Conservation (phyloP, 2,888 invertebrate genomes). For the Drosophila prostipennis region DNA sequence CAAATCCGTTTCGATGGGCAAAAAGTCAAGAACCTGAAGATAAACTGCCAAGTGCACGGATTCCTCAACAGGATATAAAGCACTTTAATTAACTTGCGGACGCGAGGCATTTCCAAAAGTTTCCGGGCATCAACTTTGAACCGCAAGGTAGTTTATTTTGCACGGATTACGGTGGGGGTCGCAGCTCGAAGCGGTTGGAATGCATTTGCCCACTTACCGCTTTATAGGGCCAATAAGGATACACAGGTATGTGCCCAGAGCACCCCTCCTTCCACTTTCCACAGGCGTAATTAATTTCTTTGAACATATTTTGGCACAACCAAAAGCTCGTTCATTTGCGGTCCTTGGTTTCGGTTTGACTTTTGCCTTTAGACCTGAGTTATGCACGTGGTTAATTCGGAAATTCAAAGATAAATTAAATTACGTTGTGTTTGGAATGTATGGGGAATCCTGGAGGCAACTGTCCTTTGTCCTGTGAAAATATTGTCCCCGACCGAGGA, state of each 20-base stretch:
- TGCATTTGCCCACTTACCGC: constrained; percentile 49
- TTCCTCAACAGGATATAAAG: constrained; percentile 63
- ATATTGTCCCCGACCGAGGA: constrained; percentile 42
- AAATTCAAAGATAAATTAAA: constrained; percentile 57
- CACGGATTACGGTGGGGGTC: constrained; percentile 64
- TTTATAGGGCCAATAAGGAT: constrained; percentile 74
- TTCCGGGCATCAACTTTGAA: constrained; percentile 79
- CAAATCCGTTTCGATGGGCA: neutral
- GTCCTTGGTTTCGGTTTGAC: constrained; percentile 26
- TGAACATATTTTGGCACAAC: constrained; percentile 60
- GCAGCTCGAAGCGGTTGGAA: constrained; percentile 28
- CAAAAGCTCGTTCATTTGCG: constrained; percentile 48
- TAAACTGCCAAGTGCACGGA: constrained; percentile 44
- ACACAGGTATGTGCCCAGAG: constrained; percentile 36
- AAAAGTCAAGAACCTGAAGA: constrained; percentile 49
- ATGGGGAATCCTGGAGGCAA: neutral
- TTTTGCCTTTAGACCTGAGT: constrained; percentile 55
- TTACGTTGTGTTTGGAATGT: constrained; percentile 49
- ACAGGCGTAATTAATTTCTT: constrained; percentile 71
- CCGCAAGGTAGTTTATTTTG: constrained; percentile 78
- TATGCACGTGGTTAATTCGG: constrained; percentile 66
- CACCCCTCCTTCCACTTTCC: neutral
- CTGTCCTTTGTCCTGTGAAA: constrained; percentile 21
- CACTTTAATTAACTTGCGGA: constrained; percentile 80
- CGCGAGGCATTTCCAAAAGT: constrained; percentile 62